These are phyloP conservation scores for Craseonycteris thonglongyai DNA, from an alignment of 2,113 vertebrate genomes.

Conservation along the genomic window DNA sequence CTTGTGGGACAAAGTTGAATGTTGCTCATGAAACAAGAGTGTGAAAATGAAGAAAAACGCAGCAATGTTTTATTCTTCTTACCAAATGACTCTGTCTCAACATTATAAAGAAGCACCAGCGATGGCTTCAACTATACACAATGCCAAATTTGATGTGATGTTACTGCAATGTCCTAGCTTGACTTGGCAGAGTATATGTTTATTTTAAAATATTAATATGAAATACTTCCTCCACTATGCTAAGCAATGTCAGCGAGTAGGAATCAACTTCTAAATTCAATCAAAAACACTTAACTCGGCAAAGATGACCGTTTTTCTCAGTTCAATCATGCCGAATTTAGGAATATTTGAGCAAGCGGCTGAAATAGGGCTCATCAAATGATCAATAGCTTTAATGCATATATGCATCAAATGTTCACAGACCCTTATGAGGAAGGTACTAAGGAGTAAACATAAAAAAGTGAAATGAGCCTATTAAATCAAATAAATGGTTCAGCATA, in stretches of 20 bases:
- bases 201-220: conserved; percentile 5
- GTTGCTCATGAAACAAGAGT: background rate
- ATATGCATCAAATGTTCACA: background rate
- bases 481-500: background rate
- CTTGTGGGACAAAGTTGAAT: conserved; percentile 1
- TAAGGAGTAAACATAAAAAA: conserved; percentile 6
- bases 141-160: background rate
- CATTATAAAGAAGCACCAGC: conserved; percentile 38
- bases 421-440: background rate
- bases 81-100: background rate
- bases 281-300: background rate
- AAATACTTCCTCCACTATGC: background rate
- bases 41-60: background rate
- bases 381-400: background rate
- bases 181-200: background rate
- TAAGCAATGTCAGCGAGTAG: background rate
- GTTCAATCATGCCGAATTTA: background rate
- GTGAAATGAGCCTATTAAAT: background rate
- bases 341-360: conserved; percentile 40
- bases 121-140: conserved; percentile 43
- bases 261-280: background rate
- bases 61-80: conserved; percentile 29
- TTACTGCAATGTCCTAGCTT: conserved; percentile 32
- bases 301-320: background rate
- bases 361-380: conserved; percentile 1